Percentiles rank a stretch among this genome's conserved stretches.
Conservation (phyloP, 1,140 invertebrate species). For the Aphaenogaster ashmeadi region DNA sequence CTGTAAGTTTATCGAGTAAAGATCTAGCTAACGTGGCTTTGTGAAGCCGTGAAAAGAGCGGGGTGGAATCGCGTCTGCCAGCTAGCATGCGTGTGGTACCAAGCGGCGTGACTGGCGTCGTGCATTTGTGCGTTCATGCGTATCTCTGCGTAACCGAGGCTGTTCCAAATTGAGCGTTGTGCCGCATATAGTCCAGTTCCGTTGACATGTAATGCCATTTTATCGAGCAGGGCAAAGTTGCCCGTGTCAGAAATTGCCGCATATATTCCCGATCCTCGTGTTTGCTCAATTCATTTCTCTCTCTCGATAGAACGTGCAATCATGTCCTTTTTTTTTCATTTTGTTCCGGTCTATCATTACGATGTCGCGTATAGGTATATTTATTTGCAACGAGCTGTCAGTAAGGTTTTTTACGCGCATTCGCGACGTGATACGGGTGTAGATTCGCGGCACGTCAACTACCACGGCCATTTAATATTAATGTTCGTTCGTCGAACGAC, state of each 20-base stretch:
- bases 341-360: neutral
- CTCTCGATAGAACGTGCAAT: constrained; percentile 12
- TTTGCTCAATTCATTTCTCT: constrained; percentile 62
- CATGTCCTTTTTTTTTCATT: neutral
- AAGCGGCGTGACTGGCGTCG: constrained; percentile 73
- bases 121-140: constrained; percentile 83
- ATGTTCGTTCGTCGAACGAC: constrained; percentile 6
- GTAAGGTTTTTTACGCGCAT: neutral
- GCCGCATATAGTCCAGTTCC: constrained; percentile 74
- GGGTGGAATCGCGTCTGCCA: constrained; percentile 58
- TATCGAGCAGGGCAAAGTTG: constrained; percentile 72
- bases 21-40: constrained; percentile 25
- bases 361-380: neutral
- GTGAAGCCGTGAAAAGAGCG: constrained; percentile 23
- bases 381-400: neutral
- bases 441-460: neutral
- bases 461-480: neutral
- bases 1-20: neutral
- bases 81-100: constrained; percentile 67
- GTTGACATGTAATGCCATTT: constrained; percentile 76
- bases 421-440: neutral
- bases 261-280: constrained; percentile 11
- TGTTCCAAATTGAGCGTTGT: constrained; percentile 78
- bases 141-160: constrained; percentile 77
- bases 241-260: constrained; percentile 53